Conservation (phyloP, 2,113 vertebrate species). For the Hipposideros armiger region DNA sequence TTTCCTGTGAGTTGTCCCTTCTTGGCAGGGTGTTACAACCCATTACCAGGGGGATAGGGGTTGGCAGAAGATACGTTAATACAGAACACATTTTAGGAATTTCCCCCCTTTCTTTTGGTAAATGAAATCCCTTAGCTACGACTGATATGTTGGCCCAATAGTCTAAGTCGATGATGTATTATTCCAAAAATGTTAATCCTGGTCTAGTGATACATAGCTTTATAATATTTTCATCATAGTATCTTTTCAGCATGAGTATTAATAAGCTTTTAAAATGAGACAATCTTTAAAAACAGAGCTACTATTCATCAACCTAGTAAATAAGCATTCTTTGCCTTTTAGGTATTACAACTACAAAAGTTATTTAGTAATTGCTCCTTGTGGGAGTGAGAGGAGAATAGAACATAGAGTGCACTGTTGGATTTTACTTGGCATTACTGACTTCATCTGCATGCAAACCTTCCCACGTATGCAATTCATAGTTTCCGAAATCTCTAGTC, state of each 20-base stretch:
- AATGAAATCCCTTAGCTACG: slow-evolving; percentile 32
- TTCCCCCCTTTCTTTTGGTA: background rate
- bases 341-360: background rate
- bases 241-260: background rate
- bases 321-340: slow-evolving; percentile 27
- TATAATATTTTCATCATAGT: slow-evolving; percentile 18
- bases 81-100: background rate
- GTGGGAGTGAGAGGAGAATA: background rate
- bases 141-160: background rate
- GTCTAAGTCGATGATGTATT: background rate
- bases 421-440: background rate
- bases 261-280: slow-evolving; percentile 44
- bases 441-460: slow-evolving; percentile 3
- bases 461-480: background rate
- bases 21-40: background rate
- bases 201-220: background rate
- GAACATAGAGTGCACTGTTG: background rate
- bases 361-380: slow-evolving; percentile 10
- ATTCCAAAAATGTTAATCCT: slow-evolving; percentile 12
- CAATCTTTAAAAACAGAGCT: slow-evolving; percentile 19
- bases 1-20: background rate
- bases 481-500: background rate
- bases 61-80: background rate
- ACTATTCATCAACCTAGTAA: slow-evolving; percentile 13
- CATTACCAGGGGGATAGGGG: background rate